These are phyloP conservation scores for Ochropleura leucogaster DNA, from an alignment of 2,888 invertebrate genomes.

Conservation along the genomic window DNA sequence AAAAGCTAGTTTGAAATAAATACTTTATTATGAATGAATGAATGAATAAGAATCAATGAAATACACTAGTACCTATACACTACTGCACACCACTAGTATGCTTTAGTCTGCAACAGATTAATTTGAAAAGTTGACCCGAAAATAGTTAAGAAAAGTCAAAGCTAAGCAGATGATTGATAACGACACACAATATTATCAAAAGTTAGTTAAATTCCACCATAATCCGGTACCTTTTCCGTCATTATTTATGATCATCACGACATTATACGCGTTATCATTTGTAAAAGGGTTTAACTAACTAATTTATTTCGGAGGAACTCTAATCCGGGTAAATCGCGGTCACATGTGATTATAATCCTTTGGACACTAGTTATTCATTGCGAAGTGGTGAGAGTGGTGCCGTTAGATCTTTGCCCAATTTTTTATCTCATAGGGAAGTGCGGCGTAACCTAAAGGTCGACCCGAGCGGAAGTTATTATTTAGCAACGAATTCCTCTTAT, in stretches of 20 bases:
- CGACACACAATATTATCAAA: slow-evolving; percentile 11
- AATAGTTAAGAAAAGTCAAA: background rate
- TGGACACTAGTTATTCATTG: slow-evolving; percentile 30
- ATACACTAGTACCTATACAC: too few relatives aligned
- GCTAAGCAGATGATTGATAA: background rate
- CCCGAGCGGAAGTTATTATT: too few relatives aligned
- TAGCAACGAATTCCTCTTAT: too few relatives aligned
- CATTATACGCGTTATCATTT: slow-evolving; percentile 45
- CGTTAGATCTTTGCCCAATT: background rate
- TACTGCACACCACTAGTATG: too few relatives aligned
- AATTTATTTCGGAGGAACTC: slow-evolving; percentile 41
- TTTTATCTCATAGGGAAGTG: background rate
- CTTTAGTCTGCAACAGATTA: background rate
- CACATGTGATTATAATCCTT: slow-evolving; percentile 25
- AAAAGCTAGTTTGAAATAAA: too few relatives aligned
- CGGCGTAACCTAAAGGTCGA: too few relatives aligned
- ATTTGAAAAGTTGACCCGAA: background rate
- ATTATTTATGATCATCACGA: slow-evolving; percentile 32
- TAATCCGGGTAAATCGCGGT: slow-evolving; percentile 41
- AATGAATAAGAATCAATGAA: too few relatives aligned
- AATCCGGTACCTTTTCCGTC: slow-evolving; percentile 37
- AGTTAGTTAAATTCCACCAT: slow-evolving; percentile 34
- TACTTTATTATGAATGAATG: too few relatives aligned
- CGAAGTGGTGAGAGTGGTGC: background rate
- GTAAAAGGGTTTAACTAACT: slow-evolving; percentile 48